Evolutionary conservation across 2,888 invertebrate genomes (phyloP).

Genomic region (Oscheius myriophilus): DNA sequence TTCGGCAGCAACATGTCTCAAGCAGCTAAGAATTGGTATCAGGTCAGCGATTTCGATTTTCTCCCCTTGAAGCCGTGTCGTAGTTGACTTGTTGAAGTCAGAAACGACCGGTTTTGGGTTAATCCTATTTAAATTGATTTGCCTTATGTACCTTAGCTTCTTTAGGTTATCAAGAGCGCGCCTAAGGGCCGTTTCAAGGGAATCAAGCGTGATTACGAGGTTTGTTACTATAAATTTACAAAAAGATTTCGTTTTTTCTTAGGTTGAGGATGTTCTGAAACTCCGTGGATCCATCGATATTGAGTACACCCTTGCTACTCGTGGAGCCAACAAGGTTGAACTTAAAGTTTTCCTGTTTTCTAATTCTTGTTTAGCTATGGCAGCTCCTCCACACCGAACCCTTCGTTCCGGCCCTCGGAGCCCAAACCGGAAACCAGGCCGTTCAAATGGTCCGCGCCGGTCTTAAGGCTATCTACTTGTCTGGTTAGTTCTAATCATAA

Average conservation of each 20-base stretch:
- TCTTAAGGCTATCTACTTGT: constrained; percentile 71
- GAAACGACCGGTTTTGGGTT: not conserved
- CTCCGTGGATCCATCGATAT: constrained; percentile 70
- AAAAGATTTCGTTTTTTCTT: constrained; percentile 34
- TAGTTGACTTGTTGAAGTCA: too few relatives aligned
- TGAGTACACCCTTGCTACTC: constrained; percentile 71
- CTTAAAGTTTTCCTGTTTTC: not conserved
- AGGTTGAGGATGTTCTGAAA: constrained; percentile 70
- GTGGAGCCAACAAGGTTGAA: constrained; percentile 68
- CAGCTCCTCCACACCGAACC: constrained; percentile 69
- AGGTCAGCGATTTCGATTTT: constrained; percentile 37
- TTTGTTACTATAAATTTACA: constrained; percentile 26
- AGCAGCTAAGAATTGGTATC: constrained; percentile 61
- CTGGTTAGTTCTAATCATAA: constrained; percentile 53
- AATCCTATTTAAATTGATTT: not conserved
- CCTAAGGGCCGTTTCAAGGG: constrained; percentile 71
- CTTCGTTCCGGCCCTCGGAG: constrained; percentile 71
- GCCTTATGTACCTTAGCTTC: not conserved
- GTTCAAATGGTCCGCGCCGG: constrained; percentile 72
- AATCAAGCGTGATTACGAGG: constrained; percentile 69
- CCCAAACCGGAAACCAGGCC: constrained; percentile 72
- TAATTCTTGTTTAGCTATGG: constrained; percentile 61
- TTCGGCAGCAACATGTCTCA: constrained; percentile 27
- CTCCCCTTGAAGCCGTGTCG: too few relatives aligned
- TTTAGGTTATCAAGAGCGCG: constrained; percentile 67